Evolutionary conservation across 92 coral and sea anemone species (phyloP).

Genomic region (Porites rus): DNA sequence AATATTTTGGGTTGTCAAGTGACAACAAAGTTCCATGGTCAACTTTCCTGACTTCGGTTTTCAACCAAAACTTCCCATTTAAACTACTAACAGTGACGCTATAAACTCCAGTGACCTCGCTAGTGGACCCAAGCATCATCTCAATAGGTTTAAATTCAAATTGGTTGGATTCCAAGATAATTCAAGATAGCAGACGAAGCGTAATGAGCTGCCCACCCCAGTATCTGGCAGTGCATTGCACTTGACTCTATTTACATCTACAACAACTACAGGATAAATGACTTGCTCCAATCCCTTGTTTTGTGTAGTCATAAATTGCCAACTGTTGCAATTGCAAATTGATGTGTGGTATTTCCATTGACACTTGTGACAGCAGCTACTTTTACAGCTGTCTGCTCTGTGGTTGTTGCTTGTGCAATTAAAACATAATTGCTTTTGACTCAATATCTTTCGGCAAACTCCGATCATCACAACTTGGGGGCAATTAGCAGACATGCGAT

Average conservation of each 20-base stretch:
- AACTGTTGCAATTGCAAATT: background rate
- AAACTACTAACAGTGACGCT: conserved; percentile 39
- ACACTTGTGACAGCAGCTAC: conserved; percentile 2
- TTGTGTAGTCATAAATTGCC: conserved; percentile 3
- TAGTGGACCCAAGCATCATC: conserved; percentile 73
- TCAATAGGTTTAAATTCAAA: conserved; percentile 62
- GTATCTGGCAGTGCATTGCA: conserved; percentile 47
- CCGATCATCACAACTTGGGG: too few relatives aligned
- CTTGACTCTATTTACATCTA: conserved; percentile 23
- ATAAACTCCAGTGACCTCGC: conserved; percentile 57
- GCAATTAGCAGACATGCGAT: too few relatives aligned
- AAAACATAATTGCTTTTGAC: too few relatives aligned
- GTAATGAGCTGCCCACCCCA: conserved; percentile 70
- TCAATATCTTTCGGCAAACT: too few relatives aligned
- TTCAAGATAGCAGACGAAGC: conserved; percentile 65
- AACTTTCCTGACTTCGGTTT: conserved; percentile 67
- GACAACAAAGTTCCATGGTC: conserved; percentile 47
- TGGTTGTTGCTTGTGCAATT: too few relatives aligned
- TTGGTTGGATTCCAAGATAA: conserved; percentile 35
- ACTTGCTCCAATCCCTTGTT: conserved; percentile 4
- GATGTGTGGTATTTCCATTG: background rate
- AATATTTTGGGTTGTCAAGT: conserved; percentile 47
- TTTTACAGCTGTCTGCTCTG: conserved; percentile 13
- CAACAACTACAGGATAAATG: conserved; percentile 35
- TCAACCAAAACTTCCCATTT: conserved; percentile 50